Evolutionary conservation across 2,888 invertebrate species (phyloP), one percentile per base, ranked within the genome.

Genomic region (Apodemia duryi): DNA sequence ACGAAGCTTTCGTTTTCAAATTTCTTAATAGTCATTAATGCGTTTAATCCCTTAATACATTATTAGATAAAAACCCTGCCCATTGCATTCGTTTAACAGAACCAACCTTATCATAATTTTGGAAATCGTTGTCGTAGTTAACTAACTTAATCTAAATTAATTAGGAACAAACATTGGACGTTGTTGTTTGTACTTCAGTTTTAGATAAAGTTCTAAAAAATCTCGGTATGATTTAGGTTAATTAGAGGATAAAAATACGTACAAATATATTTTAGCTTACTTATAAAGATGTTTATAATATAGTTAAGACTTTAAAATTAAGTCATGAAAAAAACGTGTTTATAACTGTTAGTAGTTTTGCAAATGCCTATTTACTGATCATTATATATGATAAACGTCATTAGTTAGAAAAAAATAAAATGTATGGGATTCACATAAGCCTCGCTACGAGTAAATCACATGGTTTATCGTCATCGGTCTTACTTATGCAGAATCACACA

Each of bases 131-230:
- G 54, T 32, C 54, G 32, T 57, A 54, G 54, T 29, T 54, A 11
- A 32, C 57, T 57, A 57, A 57, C 4, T 57, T 29, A 57, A 2
- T 57, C 29, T 57, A 11, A 29, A 57, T 29, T 57, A 57, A 57
- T 32, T 57, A 32, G 57, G 57, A 57, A 57, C 57, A 32, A 11
- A 57, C 29, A 32, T 57, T 29, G 32, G 57, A 57, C 54, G 57
- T 29, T 13, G 35, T 11, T 60, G 57, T 60, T 60, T 60, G 57
- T 60, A 60, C 57, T 60, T 57, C 29, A 57, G 57, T 57, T 35
- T 57, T 46, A 46, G 43, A 49, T n/a, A 49, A 49, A 49, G 51
- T 51, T 51, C 21, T 51, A 51, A 51, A 51, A 51, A 51, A 51
- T 21, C 6, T 51, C 21, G 21, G 51, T 51, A 51, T 51, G 21